Evolutionary conservation across 2,797 vertebrate genomes (phyloP), one percentile per base, ranked within the genome.

Genomic region (Myiotriccus ornatus): DNA sequence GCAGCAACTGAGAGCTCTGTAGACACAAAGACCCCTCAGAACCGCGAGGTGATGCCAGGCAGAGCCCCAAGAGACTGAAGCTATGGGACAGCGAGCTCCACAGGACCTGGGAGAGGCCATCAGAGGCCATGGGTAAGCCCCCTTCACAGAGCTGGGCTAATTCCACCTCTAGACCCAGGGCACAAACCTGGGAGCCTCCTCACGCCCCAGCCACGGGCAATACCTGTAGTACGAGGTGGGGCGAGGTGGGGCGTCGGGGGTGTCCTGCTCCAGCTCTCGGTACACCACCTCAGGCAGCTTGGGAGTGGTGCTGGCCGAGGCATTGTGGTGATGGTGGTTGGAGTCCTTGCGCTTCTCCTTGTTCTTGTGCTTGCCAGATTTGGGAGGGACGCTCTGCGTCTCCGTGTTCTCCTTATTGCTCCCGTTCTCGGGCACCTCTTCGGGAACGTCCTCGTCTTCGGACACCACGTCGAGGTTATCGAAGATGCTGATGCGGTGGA

Each of bases 191-290:
- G 34, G 73, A 78, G 39, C 21, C 35, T 63, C 83, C 47, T 24
- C 10, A 1, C 13, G 4, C 34, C 41, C 64, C 23, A 1, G 32
- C 5, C 50, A 30, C 0, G 3, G 73, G 60, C 30, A n/a, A 30
- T 98, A 99, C 99, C 99, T 99, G 98, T 99, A 99, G 94, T 99
- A 99, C 7, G 99, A 99, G 13, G 98, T 98, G 15, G 99, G 99
- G 52, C 99, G 98, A 35, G 98, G 98, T 0, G 99, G 99, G 15
- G 99, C 99, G 0, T 99, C 99, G 0, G 99, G 98, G 74, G 98
- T 98, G 82, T 99, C 99, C 95, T 99, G 99, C 91, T 99, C 99
- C 97, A 99, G 97, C 96, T 99, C 99, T 76, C 99, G 98, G 96
- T 99, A 99, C 56, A 99, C 98, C 14, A 99, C 99, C 97, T 99